Evolutionary conservation across 2,113 vertebrate genomes (phyloP).

Genomic region (Clarias magur): DNA sequence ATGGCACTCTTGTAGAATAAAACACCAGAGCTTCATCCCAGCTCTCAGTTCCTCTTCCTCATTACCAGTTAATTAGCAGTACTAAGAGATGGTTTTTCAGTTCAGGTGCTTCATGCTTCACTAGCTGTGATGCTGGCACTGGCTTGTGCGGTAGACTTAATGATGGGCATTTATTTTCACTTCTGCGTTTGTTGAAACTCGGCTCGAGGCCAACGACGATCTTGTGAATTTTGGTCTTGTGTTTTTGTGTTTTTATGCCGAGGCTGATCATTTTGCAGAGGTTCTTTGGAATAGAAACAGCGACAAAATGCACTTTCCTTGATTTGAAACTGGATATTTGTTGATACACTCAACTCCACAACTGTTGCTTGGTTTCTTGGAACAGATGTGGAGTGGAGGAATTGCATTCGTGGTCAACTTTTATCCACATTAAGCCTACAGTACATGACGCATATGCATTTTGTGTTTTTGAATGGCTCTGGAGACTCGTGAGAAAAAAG

Average conservation of each 20-base stretch:
- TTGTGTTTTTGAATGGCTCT: not conserved
- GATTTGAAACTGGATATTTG: not conserved
- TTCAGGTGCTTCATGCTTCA: not conserved
- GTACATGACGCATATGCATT: not conserved
- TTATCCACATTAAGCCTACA: conserved; percentile 8
- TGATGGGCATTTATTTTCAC: not conserved
- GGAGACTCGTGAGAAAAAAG: conserved; percentile 27
- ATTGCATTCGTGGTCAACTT: not conserved
- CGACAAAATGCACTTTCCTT: not conserved
- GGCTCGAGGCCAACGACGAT: not conserved
- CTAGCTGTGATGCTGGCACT: not conserved
- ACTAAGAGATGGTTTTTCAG: not conserved
- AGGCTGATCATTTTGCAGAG: not conserved
- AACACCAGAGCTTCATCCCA: not conserved
- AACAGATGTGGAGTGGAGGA: not conserved
- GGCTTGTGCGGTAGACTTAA: not conserved
- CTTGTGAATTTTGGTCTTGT: not conserved
- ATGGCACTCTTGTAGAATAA: not conserved
- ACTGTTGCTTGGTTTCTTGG: not conserved
- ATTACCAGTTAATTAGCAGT: not conserved
- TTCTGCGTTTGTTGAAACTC: not conserved
- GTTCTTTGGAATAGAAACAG: not conserved
- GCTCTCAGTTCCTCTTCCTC: not conserved
- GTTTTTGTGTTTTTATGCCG: not conserved
- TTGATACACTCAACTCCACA: not conserved